Percentiles rank a stretch among this genome's conserved stretches.
Conservation (phyloP, 2,888 invertebrate species). For the Drosophila suboccidentalis region DNA sequence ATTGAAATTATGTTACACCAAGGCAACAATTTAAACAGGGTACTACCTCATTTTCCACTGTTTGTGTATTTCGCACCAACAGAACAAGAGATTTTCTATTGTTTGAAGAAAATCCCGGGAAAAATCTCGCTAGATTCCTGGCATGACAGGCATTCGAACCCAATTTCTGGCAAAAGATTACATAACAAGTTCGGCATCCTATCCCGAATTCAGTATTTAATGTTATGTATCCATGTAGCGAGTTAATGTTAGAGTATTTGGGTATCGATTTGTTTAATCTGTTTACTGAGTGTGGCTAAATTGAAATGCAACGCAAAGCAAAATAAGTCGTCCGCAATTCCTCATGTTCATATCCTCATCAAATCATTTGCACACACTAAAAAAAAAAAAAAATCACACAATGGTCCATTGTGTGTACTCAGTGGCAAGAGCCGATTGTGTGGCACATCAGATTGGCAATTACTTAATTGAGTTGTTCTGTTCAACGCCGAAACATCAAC, state of each 20-base stretch:
- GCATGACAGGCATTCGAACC: no score
- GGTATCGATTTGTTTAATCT: not conserved
- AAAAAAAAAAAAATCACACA: not conserved
- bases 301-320: not conserved
- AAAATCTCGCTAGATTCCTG: no score
- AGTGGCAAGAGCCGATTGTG: not conserved
- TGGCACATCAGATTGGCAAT: conserved; percentile 35
- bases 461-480: conserved; percentile 55
- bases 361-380: not conserved
- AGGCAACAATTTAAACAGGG: no score
- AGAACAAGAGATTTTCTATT: no score
- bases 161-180: no score
- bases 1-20: no score
- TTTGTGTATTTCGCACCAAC: no score
- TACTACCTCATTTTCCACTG: no score
- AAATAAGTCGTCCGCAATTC: not conserved
- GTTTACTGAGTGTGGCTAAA: not conserved
- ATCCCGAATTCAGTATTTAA: no score
- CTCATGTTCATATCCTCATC: conserved; percentile 2
- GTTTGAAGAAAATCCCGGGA: no score
- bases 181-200: no score
- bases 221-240: not conserved
- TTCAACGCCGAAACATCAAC: conserved; percentile 7
- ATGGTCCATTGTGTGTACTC: not conserved
- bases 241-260: not conserved